Evolutionary conservation across 2,113 vertebrate genomes (phyloP).

Genomic region (Bambusicola thoracicus): DNA sequence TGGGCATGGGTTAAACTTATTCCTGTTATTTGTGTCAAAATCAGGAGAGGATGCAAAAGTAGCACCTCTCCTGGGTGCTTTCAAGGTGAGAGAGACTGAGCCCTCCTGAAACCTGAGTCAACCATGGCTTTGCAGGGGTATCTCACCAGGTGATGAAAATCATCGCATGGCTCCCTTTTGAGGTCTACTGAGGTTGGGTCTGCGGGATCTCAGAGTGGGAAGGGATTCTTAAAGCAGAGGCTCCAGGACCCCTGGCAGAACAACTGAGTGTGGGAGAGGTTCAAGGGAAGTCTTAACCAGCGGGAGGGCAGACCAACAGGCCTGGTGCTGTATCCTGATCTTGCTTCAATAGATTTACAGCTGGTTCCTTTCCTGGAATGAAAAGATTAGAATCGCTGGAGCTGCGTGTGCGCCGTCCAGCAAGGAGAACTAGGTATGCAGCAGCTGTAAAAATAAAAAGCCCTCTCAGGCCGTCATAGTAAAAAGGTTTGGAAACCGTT

Average conservation of each 20-base stretch:
- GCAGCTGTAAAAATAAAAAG: constrained; percentile 72
- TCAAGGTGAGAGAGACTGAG: not conserved
- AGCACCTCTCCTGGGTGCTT: not conserved
- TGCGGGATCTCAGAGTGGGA: not conserved
- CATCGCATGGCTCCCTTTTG: not conserved
- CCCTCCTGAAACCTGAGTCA: not conserved
- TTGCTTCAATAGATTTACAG: constrained; percentile 68
- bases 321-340: constrained; percentile 53
- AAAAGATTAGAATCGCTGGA: constrained; percentile 66
- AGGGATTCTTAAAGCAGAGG: not conserved
- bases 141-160: not conserved
- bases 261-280: not conserved
- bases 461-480: constrained; percentile 40
- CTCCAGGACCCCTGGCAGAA: not conserved
- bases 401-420: constrained; percentile 67
- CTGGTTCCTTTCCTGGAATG: constrained; percentile 74
- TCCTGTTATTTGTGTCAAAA: not conserved
- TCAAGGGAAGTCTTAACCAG: constrained; percentile 58
- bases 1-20: not conserved
- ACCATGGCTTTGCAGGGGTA: not conserved
- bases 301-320: constrained; percentile 50
- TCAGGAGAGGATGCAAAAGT: not conserved
- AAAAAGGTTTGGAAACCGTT: constrained; percentile 60
- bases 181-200: not conserved
- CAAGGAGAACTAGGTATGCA: constrained; percentile 67